Evolutionary conservation across 1,140 invertebrate species (phyloP), one percentile per base, ranked within the genome.

Genomic region (Grapholita molesta): DNA sequence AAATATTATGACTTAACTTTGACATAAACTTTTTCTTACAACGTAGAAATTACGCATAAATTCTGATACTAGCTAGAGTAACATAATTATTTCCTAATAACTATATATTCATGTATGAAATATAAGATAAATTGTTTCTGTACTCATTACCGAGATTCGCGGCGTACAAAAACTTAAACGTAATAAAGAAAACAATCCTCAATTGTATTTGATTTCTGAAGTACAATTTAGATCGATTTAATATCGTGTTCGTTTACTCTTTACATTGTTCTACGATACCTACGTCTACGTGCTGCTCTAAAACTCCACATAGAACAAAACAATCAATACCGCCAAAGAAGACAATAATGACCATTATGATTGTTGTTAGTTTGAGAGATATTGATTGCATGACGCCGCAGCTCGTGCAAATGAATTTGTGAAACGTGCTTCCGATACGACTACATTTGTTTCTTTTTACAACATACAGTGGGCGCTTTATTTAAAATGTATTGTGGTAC

Each of bases 321-420:
- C 75, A 78, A 84, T 79, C 80, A 82, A 81, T 71, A 48, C 77
- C 79, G 68, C 80, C 84, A 80, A 85, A 84, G 72, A 83, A 84
- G 78, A 82, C 71, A 80, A 79, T 48, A 48, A 48, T 48, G 18
- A 48, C 42, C 42, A 48, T 48, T 48, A 48, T 48, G 42, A 21
- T 48, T 21, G 42, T 48, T 48, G 42, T 48, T 48, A 48, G 42
- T 48, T 48, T 48, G 42, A 48, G 42, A 48, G 42, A 48, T 48
- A 48, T 48, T 48, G 42, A 48, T 48, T 48, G 42, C 42, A 48
- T 48, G 42, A 48, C 42, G 42, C 42, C 42, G 42, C 42, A 48
- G 42, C 42, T 48, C 76, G 79, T 79, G 87, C 85, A 89, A 89
- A 89, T 89, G 87, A 89, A 88, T 88, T 86, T 88, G 42, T 48